Conservation (phyloP, 2,797 vertebrate genomes). For the Dipus sagitta region DNA sequence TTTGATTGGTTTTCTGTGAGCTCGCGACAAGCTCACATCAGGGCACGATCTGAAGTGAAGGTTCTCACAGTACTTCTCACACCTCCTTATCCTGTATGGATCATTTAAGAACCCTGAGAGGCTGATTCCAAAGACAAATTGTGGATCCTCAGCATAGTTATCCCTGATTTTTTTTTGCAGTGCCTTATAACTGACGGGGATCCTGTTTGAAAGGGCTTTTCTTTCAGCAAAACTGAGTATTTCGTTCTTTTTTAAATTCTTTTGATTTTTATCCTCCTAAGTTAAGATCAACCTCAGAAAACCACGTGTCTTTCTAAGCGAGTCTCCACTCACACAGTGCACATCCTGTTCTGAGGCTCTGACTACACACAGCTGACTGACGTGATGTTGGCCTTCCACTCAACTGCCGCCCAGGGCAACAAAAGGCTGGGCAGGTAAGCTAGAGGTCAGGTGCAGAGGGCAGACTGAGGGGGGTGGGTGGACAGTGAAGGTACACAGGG, state of each 20-base stretch:
- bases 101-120: constrained; percentile 28
- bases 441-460: not conserved
- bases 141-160: not conserved
- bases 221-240: not conserved
- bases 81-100: not conserved
- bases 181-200: constrained; percentile 38
- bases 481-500: rapidly evolving
- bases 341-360: not conserved
- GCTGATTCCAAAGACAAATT: not conserved
- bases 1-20: not conserved
- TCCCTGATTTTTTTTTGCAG: not conserved
- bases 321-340: not conserved
- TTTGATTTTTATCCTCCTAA: not conserved
- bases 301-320: not conserved
- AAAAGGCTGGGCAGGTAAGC: not conserved
- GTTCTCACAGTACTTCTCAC: no score
- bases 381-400: not conserved
- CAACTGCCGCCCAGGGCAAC: not conserved
- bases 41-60: no score
- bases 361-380: not conserved
- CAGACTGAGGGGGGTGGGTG: not conserved
- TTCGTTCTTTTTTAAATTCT: not conserved
- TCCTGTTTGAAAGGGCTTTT: not conserved
- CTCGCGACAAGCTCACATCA: not conserved
- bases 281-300: not conserved